These are phyloP conservation scores for Julus scandinavius DNA, from an alignment of 2,888 invertebrate species.

Conservation along the genomic window DNA sequence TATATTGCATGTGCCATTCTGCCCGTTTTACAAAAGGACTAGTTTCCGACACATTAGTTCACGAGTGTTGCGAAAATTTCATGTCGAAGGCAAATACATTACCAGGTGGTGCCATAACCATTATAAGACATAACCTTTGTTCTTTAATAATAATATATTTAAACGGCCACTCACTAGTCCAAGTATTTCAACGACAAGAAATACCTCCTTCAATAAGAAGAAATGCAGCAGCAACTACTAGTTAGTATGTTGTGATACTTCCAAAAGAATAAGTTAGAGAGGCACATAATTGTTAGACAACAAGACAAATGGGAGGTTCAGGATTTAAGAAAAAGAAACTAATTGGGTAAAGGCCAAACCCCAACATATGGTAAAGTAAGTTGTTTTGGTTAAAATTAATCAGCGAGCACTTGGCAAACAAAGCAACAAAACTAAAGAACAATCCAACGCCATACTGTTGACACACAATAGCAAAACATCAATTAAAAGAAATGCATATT, in stretches of 20 bases:
- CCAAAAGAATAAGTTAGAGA: slow-evolving; percentile 23
- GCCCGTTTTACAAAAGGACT: too few species aligned
- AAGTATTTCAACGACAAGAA: neutral
- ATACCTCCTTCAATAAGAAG: neutral
- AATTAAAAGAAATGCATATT: neutral
- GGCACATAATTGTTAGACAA: neutral
- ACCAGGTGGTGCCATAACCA: too few species aligned
- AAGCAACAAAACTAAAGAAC: neutral
- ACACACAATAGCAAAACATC: neutral
- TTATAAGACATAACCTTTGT: neutral
- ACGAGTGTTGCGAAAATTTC: too few species aligned
- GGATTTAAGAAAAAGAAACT: slow-evolving; percentile 18
- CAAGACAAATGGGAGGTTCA: neutral
- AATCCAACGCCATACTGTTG: neutral
- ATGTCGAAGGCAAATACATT: too few species aligned
- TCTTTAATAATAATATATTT: neutral
- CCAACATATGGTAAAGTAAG: slow-evolving; percentile 6
- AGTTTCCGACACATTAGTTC: too few species aligned
- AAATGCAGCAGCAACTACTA: neutral
- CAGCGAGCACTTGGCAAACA: neutral
- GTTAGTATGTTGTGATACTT: neutral
- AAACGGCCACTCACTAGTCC: neutral
- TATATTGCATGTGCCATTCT: too few species aligned
- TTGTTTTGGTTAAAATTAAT: slow-evolving; percentile 31
- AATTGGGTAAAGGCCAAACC: slow-evolving; percentile 46